Conservation (phyloP, 2,797 vertebrate species). For the Ctenopoma kingsleyae region DNA sequence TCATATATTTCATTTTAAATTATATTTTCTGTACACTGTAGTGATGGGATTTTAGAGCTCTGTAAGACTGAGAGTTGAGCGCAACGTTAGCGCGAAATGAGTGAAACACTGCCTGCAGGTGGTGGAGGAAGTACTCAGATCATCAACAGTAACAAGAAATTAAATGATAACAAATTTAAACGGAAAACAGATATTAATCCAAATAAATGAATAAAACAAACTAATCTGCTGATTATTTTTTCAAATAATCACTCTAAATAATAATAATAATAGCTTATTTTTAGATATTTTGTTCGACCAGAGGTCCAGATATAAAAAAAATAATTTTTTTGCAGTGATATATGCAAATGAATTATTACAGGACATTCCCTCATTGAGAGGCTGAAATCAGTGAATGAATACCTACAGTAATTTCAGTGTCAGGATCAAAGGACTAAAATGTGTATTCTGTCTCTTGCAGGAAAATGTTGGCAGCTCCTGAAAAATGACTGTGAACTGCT, state of each 20-base stretch:
- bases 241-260: too few relatives aligned
- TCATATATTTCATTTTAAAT: not conserved
- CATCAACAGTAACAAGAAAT: too few relatives aligned
- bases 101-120: not conserved
- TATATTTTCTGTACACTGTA: not conserved
- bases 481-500: slow-evolving; percentile 5
- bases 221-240: too few relatives aligned
- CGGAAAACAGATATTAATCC: too few relatives aligned
- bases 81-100: not conserved
- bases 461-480: slow-evolving; percentile 2
- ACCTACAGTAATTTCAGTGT: not conserved
- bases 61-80: not conserved
- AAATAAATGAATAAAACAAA: too few relatives aligned
- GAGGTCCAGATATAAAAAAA: too few relatives aligned
- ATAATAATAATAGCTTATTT: too few relatives aligned
- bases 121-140: not conserved
- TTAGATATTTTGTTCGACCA: too few relatives aligned
- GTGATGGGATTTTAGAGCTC: not conserved
- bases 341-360: too few relatives aligned
- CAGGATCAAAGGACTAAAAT: not conserved
- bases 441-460: slow-evolving; percentile 53
- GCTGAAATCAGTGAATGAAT: not conserved
- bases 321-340: too few relatives aligned
- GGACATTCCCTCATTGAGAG: too few relatives aligned
- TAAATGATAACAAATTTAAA: too few relatives aligned